These are phyloP conservation scores for Agrenia bidenticulata DNA, from an alignment of 2,888 invertebrate species.

Conservation along the genomic window DNA sequence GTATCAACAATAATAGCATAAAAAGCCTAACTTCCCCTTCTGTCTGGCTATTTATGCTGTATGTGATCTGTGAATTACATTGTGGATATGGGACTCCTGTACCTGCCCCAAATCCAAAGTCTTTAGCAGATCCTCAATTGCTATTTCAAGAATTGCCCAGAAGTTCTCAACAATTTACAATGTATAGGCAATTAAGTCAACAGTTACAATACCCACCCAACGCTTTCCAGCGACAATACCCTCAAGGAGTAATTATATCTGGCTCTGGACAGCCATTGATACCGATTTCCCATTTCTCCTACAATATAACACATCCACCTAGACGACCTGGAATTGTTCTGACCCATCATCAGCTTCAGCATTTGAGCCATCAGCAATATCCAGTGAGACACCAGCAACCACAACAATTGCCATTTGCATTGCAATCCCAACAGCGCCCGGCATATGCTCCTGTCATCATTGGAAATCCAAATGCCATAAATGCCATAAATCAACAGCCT, in stretches of 20 bases:
- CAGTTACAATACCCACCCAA: background rate
- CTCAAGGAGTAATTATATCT: background rate
- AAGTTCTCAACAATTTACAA: conserved; percentile 14
- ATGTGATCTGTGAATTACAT: too few relatives aligned
- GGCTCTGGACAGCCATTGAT: background rate
- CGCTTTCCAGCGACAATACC: background rate
- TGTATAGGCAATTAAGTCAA: conserved; percentile 6
- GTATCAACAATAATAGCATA: too few relatives aligned
- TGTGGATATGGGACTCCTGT: background rate
- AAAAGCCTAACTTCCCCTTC: too few relatives aligned
- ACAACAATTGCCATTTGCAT: background rate
- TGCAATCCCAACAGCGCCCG: background rate
- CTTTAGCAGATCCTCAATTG: background rate
- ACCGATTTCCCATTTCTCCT: background rate
- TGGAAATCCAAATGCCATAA: background rate
- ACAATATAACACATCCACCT: conserved; percentile 12
- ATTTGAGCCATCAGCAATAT: background rate
- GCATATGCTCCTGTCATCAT: conserved; percentile 11
- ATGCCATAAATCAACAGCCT: background rate
- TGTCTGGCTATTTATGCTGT: too few relatives aligned
- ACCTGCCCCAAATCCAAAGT: background rate
- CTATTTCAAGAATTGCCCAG: background rate
- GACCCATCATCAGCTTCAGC: conserved; percentile 5
- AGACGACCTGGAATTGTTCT: background rate
- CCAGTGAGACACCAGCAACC: background rate